Evolutionary conservation across 1,140 invertebrate species (phyloP).

Genomic region (Heliothis virescens): DNA sequence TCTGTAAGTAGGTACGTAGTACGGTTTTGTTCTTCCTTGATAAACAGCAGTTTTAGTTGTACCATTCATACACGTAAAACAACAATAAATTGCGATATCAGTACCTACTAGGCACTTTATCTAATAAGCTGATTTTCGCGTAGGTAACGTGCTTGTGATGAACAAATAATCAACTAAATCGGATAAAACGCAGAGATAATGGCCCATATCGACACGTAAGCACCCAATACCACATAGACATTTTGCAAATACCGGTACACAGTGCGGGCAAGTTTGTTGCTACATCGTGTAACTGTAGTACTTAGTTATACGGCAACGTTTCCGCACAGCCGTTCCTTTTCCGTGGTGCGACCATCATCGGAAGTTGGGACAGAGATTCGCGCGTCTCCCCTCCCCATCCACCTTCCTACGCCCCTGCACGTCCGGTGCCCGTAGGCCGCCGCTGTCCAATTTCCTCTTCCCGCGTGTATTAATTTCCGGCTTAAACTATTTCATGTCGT

Average conservation of each 20-base stretch:
- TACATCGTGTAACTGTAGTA: constrained; percentile 6
- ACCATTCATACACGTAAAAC: background rate
- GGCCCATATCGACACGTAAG: background rate
- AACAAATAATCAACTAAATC: background rate
- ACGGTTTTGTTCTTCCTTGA: background rate
- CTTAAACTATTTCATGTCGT: constrained; percentile 71
- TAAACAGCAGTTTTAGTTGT: no score
- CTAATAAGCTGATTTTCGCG: constrained; percentile 20
- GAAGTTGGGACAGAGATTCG: constrained; percentile 76
- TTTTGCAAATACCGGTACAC: background rate
- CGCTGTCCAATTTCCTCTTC: constrained; percentile 80
- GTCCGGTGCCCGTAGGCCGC: constrained; percentile 71
- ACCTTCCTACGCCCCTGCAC: constrained; percentile 58
- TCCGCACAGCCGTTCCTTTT: constrained; percentile 69
- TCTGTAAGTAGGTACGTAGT: background rate
- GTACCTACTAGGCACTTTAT: background rate
- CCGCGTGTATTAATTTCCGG: constrained; percentile 79
- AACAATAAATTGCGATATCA: background rate
- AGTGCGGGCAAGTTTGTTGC: background rate
- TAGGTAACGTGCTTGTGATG: background rate
- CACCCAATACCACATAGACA: background rate
- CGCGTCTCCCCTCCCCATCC: constrained; percentile 54
- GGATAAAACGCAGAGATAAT: background rate
- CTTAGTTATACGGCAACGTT: constrained; percentile 33
- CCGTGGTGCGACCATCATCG: constrained; percentile 69